Percentiles rank a stretch among this genome's conserved stretches.
These are phyloP conservation scores for Ornithoptera priamus DNA, from an alignment of 2,888 invertebrate species.

Conservation along the genomic window DNA sequence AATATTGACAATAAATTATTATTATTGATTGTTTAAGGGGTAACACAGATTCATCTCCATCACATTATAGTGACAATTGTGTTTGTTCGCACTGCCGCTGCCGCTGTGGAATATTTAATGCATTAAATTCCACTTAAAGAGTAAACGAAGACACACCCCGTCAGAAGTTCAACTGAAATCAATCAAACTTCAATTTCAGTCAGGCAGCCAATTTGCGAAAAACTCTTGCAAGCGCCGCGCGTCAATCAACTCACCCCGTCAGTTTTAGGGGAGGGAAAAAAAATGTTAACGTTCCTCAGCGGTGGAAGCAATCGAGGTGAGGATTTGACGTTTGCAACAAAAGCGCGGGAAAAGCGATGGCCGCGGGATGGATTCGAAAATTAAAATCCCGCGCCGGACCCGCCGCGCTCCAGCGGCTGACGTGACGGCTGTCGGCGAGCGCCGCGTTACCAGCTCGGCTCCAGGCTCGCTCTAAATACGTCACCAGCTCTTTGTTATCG, in stretches of 20 bases:
- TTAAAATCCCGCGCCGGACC: conserved; percentile 73
- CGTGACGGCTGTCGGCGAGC: conserved; percentile 71
- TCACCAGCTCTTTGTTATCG: conserved; percentile 78
- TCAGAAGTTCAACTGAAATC: conserved; percentile 61
- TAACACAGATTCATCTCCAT: background rate
- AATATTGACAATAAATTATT: too few species aligned
- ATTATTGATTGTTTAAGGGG: too few species aligned
- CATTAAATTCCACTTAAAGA: conserved; percentile 22
- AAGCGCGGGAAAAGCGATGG: conserved; percentile 58
- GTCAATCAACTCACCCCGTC: conserved; percentile 65
- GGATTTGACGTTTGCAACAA: conserved; percentile 64
- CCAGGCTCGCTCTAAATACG: conserved; percentile 81
- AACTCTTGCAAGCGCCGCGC: conserved; percentile 37
- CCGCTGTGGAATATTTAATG: background rate
- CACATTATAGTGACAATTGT: background rate
- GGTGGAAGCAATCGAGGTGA: conserved; percentile 64
- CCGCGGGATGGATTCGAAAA: conserved; percentile 73
- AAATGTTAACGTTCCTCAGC: conserved; percentile 32
- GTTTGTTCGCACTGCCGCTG: background rate
- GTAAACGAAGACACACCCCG: conserved; percentile 37
- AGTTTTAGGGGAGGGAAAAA: conserved; percentile 54
- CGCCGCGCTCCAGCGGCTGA: conserved; percentile 45
- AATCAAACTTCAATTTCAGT: conserved; percentile 58
- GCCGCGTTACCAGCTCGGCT: conserved; percentile 60
- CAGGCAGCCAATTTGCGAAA: conserved; percentile 45